Evolutionary conservation across 2,888 invertebrate species (phyloP).

Genomic region (Amphipyra tragopoginis): DNA sequence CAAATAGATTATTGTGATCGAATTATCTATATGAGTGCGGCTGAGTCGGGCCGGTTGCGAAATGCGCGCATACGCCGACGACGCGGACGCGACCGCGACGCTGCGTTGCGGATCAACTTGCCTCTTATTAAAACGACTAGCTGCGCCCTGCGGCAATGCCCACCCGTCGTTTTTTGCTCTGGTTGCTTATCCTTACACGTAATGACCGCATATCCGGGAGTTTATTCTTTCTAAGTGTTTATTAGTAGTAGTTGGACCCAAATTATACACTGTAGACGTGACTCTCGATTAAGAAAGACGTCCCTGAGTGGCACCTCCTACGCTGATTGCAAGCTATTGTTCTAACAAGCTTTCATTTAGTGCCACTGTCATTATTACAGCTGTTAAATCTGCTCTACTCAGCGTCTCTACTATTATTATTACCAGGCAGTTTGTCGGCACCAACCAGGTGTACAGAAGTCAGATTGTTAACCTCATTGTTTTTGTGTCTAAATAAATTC

Average conservation of each 20-base stretch:
- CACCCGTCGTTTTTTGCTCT: slow-evolving; percentile 43
- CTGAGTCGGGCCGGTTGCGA: slow-evolving; percentile 55
- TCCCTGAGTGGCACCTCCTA: slow-evolving; percentile 39
- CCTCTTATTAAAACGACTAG: slow-evolving; percentile 55
- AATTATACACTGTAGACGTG: background rate
- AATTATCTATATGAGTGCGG: slow-evolving; percentile 65
- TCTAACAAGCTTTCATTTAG: slow-evolving; percentile 46
- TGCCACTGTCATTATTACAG: slow-evolving; percentile 15
- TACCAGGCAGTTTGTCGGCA: background rate
- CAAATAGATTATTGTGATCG: slow-evolving; percentile 71
- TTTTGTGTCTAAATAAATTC: no score
- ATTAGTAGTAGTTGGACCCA: background rate
- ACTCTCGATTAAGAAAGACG: slow-evolving; percentile 36
- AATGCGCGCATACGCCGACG: slow-evolving; percentile 49
- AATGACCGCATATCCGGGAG: slow-evolving; percentile 40
- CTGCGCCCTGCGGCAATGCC: slow-evolving; percentile 48
- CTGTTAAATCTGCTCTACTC: background rate
- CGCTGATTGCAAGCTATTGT: slow-evolving; percentile 31
- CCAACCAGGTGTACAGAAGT: no score
- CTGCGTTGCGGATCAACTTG: slow-evolving; percentile 53
- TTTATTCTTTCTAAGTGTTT: slow-evolving; percentile 8
- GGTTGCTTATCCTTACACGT: slow-evolving; percentile 30
- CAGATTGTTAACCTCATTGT: no score
- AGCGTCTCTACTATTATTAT: background rate
- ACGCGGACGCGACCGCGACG: background rate